Percentiles rank a stretch among this genome's conserved stretches.
Evolutionary conservation across 2,113 vertebrate species (phyloP).

Genomic region (Tamias sibiricus): DNA sequence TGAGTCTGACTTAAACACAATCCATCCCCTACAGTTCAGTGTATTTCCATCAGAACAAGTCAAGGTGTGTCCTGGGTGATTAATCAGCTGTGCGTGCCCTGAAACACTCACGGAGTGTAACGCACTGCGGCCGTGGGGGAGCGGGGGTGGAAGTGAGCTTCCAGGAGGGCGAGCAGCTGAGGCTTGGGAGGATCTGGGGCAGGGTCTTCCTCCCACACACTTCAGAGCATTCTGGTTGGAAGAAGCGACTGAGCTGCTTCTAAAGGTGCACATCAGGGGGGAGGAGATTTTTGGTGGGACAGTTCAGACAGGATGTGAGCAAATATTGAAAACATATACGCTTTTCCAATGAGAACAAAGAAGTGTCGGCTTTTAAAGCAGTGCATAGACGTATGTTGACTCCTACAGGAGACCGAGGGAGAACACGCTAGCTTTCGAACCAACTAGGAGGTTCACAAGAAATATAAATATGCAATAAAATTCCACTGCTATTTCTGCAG

Average conservation of each 20-base stretch:
- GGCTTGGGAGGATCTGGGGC: no score
- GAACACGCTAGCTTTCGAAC: not conserved
- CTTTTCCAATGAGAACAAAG: not conserved
- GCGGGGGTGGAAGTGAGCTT: not conserved
- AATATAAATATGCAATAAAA: not conserved
- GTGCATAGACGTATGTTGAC: not conserved
- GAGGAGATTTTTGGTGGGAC: not conserved
- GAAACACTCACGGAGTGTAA: rapidly evolving
- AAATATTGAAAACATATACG: not conserved
- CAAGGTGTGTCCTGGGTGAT: not conserved
- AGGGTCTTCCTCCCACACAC: no score
- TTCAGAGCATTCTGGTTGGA: not conserved
- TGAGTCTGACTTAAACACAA: not conserved
- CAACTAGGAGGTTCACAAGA: not conserved
- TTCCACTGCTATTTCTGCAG: not conserved
- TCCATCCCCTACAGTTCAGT: not conserved
- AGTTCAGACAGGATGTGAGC: not conserved
- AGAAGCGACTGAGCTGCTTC: not conserved
- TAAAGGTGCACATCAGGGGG: not conserved
- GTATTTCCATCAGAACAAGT: not conserved
- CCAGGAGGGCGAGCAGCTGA: not conserved
- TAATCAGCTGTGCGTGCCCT: not conserved
- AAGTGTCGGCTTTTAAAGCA: not conserved
- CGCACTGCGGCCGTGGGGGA: no score
- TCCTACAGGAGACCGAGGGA: not conserved